Base-by-base conservation (phyloP, 2,797 vertebrate genomes). In the Galaxias olidus region DNA sequence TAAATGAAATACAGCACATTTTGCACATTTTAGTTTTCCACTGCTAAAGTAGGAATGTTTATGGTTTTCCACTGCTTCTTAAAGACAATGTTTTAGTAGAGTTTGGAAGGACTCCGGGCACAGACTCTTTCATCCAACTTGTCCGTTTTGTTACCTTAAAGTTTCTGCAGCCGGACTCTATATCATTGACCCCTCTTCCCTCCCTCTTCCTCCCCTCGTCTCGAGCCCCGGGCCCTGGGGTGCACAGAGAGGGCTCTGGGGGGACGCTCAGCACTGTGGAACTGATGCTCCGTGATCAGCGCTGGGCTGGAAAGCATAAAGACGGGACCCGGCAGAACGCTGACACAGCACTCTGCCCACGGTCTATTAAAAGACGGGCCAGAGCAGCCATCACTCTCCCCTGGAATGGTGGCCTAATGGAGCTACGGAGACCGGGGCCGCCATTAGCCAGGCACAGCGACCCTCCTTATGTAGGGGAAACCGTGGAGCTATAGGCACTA, bases 241-340 rank as follows among this genome's bases (percentile, higher is more conserved):
- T 15, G 56, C 15, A 9, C 15, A 20, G 15, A 20, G 20, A 50
- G 52, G 53, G 53, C 75, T 78, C 75, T 55, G 71, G 74, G 85
- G 79, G 80, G 77, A 77, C 42, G 59, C 76, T 80, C 78, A 84
- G 75, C 81, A 79, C 84, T 64, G 79, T 85, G 87, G 86, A 90
- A 89, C 82, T 83, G 82, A 91, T 85, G 81, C 82, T 75, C 76
- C 30, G 72, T 58, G 80, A 88, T 86, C 83, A 85, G 83, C 71
- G 81, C 86, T 90, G 84, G 84, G 72, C 86, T 89, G 88, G 85
- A 86, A 89, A 90, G 83, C 77, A 86, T 85, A 84, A 91, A 89
- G 85, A 83, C 69, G 60, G 72, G 12, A n/a, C n/a, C 69, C 67
- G 52, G 57, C 46, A 56, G 56, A 75, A 68, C 1, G 86, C 91